These are phyloP conservation scores for Sinopyrophorus schimmeli DNA, from an alignment of 2,888 invertebrate genomes.

Conservation along the genomic window DNA sequence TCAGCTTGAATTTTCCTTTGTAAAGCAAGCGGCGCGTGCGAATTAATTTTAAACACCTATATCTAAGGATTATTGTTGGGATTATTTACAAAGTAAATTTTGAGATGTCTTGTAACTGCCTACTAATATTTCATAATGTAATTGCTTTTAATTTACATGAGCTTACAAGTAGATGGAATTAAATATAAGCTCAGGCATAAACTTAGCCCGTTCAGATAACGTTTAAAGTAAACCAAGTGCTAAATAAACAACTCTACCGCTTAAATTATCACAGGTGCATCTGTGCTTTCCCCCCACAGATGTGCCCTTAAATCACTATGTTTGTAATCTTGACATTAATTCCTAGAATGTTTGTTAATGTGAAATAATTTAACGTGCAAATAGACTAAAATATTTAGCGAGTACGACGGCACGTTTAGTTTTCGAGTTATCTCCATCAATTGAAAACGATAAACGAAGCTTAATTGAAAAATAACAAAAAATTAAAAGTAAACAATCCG, in stretches of 20 bases:
- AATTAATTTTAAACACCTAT: no score
- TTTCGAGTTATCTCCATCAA: no score
- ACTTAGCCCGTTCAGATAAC: constrained; percentile 30
- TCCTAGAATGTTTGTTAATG: constrained; percentile 20
- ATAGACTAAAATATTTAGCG: neutral
- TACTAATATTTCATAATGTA: constrained; percentile 12
- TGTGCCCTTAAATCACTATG: constrained; percentile 36
- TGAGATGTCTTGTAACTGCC: no score
- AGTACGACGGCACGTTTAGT: no score
- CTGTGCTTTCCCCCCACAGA: constrained; percentile 35
- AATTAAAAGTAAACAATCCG: no score
- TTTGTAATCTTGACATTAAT: constrained; percentile 22
- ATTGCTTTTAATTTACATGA: constrained; percentile 3
- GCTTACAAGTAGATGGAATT: constrained; percentile 11
- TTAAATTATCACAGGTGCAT: constrained; percentile 38
- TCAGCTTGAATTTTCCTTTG: no score
- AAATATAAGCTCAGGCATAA: constrained; percentile 32
- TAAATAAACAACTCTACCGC: constrained; percentile 34
- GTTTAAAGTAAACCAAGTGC: constrained; percentile 32
- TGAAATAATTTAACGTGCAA: constrained; percentile 14
- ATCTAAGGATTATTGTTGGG: no score
- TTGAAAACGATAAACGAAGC: no score
- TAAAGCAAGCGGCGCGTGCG: no score
- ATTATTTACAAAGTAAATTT: no score
- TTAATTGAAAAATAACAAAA: no score